Evolutionary conservation across 2,888 invertebrate species (phyloP).

Genomic region (Panopea generosa): DNA sequence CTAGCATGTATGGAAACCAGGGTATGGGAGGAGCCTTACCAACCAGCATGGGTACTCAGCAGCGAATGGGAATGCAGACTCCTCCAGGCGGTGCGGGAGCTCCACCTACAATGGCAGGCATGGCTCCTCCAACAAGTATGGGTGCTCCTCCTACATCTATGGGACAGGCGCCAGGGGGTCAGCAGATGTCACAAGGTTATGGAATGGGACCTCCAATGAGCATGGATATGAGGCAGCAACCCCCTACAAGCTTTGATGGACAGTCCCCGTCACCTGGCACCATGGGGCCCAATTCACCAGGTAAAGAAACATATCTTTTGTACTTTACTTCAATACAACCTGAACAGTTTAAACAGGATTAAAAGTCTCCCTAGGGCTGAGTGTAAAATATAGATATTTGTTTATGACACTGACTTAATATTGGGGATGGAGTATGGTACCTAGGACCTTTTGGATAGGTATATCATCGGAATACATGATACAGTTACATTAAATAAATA

Average conservation of each 20-base stretch:
- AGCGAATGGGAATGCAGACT: slow-evolving; percentile 7
- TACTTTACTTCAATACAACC: background rate
- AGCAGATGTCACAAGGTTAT: slow-evolving; percentile 37
- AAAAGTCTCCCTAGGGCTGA: no score
- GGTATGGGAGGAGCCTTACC: slow-evolving; percentile 20
- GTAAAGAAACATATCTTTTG: slow-evolving; percentile 8
- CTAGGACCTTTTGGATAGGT: no score
- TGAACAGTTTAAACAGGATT: background rate
- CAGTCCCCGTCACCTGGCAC: slow-evolving; percentile 10
- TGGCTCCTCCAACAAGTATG: slow-evolving; percentile 33
- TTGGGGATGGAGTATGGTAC: no score
- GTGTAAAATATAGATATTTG: no score
- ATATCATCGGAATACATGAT: no score
- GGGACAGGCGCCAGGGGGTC: slow-evolving; percentile 22
- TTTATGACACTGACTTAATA: no score
- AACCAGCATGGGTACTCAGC: background rate
- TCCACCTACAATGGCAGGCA: background rate
- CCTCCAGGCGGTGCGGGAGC: background rate
- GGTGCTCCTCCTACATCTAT: slow-evolving; percentile 18
- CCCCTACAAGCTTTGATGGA: slow-evolving; percentile 18
- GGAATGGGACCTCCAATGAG: slow-evolving; percentile 35
- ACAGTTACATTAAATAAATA: no score
- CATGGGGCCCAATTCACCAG: slow-evolving; percentile 37
- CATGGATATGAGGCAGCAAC: slow-evolving; percentile 40
- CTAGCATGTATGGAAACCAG: slow-evolving; percentile 16